phyloP scores from a whole-genome alignment of 2,888 invertebrate species.

The Drosophila lutescens region DNA sequence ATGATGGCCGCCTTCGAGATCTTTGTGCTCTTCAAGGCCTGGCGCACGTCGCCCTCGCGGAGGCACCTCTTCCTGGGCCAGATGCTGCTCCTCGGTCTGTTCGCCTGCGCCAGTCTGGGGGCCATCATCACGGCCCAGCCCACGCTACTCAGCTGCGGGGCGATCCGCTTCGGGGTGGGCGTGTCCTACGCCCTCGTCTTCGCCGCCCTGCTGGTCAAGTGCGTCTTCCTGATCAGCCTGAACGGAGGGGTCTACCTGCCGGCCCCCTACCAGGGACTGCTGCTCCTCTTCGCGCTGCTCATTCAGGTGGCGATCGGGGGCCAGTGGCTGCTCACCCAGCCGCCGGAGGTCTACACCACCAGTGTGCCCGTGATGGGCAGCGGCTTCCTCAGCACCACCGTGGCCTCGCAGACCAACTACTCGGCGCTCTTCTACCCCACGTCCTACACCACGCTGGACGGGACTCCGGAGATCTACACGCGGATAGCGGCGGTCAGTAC shows the following conservation, averaged over 20 bases:
- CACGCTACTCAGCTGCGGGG: constrained; percentile 91
- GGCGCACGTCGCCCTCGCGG: constrained; percentile 92
- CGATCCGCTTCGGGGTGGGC: constrained; percentile 92
- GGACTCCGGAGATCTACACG: constrained; percentile 78
- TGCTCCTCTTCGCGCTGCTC: constrained; percentile 95
- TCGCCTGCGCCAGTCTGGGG: constrained; percentile 91
- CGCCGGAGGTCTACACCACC: constrained; percentile 87
- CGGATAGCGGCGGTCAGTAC: constrained; percentile 82
- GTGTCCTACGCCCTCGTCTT: constrained; percentile 94
- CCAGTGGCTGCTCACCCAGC: constrained; percentile 93
- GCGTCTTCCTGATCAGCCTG: constrained; percentile 95
- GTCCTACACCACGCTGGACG: constrained; percentile 67
- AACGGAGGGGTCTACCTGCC: constrained; percentile 96
- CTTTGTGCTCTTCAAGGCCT: constrained; percentile 94
- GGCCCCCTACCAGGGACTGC: constrained; percentile 95
- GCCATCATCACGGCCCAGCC: constrained; percentile 92
- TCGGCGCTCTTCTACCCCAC: constrained; percentile 75
- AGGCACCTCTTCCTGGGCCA: constrained; percentile 94
- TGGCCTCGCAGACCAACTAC: constrained; percentile 74
- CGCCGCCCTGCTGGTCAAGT: constrained; percentile 95
- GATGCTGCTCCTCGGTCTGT: constrained; percentile 92
- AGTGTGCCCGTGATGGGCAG: constrained; percentile 82
- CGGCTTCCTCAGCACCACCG: constrained; percentile 70
- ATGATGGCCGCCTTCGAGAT: constrained; percentile 94
- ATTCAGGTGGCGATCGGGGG: constrained; percentile 94